phyloP scores from a whole-genome alignment of 2,797 vertebrate genomes.

The Siniperca undulata region DNA sequence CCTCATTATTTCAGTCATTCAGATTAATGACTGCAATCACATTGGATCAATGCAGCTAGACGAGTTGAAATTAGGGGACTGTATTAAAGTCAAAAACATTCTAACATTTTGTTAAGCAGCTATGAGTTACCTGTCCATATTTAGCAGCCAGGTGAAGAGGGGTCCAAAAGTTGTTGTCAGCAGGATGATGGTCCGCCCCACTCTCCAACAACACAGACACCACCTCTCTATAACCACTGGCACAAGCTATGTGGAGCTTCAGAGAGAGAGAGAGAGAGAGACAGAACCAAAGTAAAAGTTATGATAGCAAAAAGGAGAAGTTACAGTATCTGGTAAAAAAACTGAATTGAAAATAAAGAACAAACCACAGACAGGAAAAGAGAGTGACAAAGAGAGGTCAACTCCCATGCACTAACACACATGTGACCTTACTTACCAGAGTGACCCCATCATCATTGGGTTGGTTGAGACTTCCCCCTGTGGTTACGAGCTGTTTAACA shows the following conservation, averaged over 20 bases:
- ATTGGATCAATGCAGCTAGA: slow-evolving; percentile 31
- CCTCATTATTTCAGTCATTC: slow-evolving; percentile 51
- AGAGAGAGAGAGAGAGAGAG: slow-evolving; percentile 41
- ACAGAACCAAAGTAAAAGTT: neutral
- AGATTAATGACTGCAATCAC: slow-evolving; percentile 30
- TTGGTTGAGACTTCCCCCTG: slow-evolving; percentile 88
- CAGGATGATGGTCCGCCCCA: slow-evolving; percentile 87
- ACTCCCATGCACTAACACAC: neutral
- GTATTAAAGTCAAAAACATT: slow-evolving; percentile 18
- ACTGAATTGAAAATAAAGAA: neutral
- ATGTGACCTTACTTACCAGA: slow-evolving; percentile 84
- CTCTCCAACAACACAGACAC: slow-evolving; percentile 88
- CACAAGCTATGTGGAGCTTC: slow-evolving; percentile 94
- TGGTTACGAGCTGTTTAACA: slow-evolving; percentile 88
- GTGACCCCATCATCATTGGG: slow-evolving; percentile 92
- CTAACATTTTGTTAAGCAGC: slow-evolving; percentile 7
- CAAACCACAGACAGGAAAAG: neutral
- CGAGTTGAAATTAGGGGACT: slow-evolving; percentile 25
- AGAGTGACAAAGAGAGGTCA: too few species aligned
- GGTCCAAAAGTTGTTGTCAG: slow-evolving; percentile 91
- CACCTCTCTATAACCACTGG: slow-evolving; percentile 93
- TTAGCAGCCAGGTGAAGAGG: slow-evolving; percentile 95
- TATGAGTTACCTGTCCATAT: slow-evolving; percentile 92
- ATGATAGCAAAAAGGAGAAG: neutral
- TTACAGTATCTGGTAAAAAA: neutral